Evolutionary conservation across 2,888 invertebrate genomes (phyloP).

Genomic region (Nephrotoma flavescens): DNA sequence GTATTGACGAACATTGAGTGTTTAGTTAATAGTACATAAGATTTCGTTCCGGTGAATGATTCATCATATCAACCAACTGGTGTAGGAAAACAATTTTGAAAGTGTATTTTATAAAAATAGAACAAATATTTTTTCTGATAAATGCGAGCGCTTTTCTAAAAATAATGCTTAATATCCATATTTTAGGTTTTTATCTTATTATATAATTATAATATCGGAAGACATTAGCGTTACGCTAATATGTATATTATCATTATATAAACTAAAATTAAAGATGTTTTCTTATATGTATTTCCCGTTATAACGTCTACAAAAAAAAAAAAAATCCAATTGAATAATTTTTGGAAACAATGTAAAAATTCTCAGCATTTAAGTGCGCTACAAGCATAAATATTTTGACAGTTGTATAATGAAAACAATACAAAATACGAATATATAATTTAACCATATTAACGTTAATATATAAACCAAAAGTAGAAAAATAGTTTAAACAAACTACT

Average conservation of each 20-base stretch:
- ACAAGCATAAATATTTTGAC: not conserved
- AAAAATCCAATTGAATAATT: not conserved
- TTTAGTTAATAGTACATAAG: too few relatives aligned
- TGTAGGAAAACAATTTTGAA: too few relatives aligned
- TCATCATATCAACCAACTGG: too few relatives aligned
- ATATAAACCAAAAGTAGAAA: not conserved
- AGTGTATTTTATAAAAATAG: too few relatives aligned
- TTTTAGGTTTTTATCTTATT: too few relatives aligned
- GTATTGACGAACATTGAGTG: too few relatives aligned
- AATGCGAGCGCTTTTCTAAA: too few relatives aligned
- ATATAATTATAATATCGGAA: not conserved
- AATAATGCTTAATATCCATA: too few relatives aligned
- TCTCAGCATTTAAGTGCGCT: not conserved
- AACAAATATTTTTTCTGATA: too few relatives aligned
- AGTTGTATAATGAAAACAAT: not conserved
- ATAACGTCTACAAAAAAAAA: not conserved
- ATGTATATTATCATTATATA: not conserved
- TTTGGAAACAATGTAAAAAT: not conserved
- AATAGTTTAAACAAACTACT: not conserved
- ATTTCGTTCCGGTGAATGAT: too few relatives aligned
- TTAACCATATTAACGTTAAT: not conserved
- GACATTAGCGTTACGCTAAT: not conserved
- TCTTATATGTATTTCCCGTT: not conserved
- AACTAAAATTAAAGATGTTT: not conserved
- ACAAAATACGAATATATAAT: not conserved